Conservation (phyloP, 2,888 invertebrate genomes). For the Dasypogon diadema region DNA sequence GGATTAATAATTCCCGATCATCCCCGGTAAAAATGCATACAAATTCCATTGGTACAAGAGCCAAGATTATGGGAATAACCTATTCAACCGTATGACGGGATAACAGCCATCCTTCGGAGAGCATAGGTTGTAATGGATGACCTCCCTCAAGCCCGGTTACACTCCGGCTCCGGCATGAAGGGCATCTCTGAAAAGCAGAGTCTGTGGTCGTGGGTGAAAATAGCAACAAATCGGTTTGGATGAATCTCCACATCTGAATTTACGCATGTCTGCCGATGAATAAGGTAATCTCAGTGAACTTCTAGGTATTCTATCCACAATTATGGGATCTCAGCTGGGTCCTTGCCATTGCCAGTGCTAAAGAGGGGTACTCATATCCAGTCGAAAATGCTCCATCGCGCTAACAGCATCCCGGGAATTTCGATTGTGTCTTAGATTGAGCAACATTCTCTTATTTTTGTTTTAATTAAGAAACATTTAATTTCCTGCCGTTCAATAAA, state of each 20-base stretch:
- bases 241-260: slow-evolving; percentile 22
- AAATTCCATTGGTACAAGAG: not conserved
- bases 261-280: slow-evolving; percentile 39
- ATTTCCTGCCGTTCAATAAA: not conserved
- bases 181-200: not conserved
- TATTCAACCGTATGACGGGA: not conserved
- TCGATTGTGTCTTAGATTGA: slow-evolving; percentile 56
- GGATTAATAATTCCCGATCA: not conserved
- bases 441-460: slow-evolving; percentile 32
- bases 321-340: slow-evolving; percentile 28
- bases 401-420: slow-evolving; percentile 65
- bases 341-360: slow-evolving; percentile 4
- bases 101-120: not conserved
- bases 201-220: slow-evolving; percentile 23
- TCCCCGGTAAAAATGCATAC: not conserved
- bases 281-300: slow-evolving; percentile 23
- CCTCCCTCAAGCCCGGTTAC: not conserved
- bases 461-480: slow-evolving; percentile 3
- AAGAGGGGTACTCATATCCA: slow-evolving; percentile 55
- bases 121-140: not conserved
- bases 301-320: slow-evolving; percentile 9
- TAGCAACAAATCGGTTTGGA: slow-evolving; percentile 23
- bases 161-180: not conserved
- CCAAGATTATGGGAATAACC: not conserved
- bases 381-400: slow-evolving; percentile 68